These are phyloP conservation scores for Morelia viridis DNA, from an alignment of 2,797 vertebrate genomes.

Conservation along the genomic window DNA sequence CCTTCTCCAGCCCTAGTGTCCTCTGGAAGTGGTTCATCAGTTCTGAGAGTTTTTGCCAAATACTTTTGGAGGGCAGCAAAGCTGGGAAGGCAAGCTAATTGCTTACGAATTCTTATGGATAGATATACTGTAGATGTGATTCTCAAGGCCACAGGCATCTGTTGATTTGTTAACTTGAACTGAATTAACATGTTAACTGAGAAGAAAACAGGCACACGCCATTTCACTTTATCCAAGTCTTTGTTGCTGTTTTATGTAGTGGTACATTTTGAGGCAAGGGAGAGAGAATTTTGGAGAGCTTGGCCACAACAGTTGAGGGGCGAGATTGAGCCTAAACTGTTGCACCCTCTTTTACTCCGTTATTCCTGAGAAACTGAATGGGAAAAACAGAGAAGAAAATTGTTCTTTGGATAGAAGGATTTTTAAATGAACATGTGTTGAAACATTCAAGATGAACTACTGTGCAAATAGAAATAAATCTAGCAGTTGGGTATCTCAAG, in stretches of 20 bases:
- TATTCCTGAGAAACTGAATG: not conserved
- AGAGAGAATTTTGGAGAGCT: not conserved
- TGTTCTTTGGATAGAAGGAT: not conserved
- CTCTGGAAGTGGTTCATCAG: not conserved
- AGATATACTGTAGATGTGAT: not conserved
- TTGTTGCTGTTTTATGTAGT: not conserved
- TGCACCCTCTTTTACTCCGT: not conserved
- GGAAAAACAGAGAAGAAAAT: not conserved
- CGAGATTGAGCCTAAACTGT: not conserved
- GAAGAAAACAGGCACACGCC: conserved; percentile 39
- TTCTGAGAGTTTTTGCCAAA: not conserved
- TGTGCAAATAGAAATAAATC: not conserved
- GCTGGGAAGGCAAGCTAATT: not conserved
- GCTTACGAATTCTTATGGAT: not conserved
- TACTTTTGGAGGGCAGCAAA: not conserved
- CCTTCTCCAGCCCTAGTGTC: not conserved
- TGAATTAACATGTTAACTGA: conserved; percentile 45
- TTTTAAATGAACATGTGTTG: not conserved
- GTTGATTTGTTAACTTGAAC: conserved; percentile 32
- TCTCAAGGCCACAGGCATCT: conserved; percentile 15
- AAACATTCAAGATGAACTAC: conserved; percentile 6
- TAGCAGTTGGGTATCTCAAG: not conserved
- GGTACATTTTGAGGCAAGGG: not conserved
- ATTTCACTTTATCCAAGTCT: conserved; percentile 39
- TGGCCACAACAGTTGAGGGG: not conserved